These are phyloP conservation scores for Trichonephila clavata DNA, from an alignment of 1,140 invertebrate species.

Conservation along the genomic window DNA sequence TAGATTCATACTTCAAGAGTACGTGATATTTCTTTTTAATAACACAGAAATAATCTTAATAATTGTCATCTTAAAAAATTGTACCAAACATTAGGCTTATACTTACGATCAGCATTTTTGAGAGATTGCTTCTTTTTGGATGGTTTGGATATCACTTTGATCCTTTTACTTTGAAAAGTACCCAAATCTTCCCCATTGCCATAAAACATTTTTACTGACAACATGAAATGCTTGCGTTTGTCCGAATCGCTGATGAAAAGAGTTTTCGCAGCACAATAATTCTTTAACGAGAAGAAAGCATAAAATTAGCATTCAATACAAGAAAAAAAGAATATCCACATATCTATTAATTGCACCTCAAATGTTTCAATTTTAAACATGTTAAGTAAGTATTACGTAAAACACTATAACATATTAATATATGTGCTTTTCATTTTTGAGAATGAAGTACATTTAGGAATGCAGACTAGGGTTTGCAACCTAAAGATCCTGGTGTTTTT, in stretches of 20 bases:
- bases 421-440: too few species aligned
- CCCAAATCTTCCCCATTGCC: conserved; percentile 98
- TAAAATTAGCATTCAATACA: not conserved
- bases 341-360: too few species aligned
- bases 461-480: too few species aligned
- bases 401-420: too few species aligned
- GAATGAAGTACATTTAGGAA: too few species aligned
- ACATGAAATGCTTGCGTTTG: conserved; percentile 99
- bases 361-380: too few species aligned
- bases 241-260: conserved; percentile 99
- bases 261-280: conserved; percentile 99
- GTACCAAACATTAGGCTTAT: not conserved
- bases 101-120: conserved; percentile 96
- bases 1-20: too few species aligned
- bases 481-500: too few species aligned
- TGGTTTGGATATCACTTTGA: conserved; percentile 99
- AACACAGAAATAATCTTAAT: too few species aligned
- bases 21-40: too few species aligned
- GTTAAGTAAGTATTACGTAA: too few species aligned
- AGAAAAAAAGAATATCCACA: not conserved
- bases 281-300: conserved; percentile 83
- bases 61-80: too few species aligned
- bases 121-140: conserved; percentile 99
- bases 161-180: conserved; percentile 98
- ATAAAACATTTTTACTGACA: conserved; percentile 99